Conservation (phyloP, 2,888 invertebrate genomes). For the Xylota segnis region DNA sequence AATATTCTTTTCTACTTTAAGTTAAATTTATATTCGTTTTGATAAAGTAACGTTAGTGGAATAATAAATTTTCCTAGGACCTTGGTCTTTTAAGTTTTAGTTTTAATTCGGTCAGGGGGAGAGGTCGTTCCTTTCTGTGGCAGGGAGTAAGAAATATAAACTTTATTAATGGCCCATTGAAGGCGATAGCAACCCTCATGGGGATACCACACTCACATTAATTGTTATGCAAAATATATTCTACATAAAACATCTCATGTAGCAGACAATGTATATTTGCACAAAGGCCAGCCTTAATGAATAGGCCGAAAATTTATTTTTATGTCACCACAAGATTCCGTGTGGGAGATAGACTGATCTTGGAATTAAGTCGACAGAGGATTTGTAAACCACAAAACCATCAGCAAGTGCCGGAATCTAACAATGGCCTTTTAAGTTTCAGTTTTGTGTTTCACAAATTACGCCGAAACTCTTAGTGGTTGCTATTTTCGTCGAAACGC, state of each 20-base stretch:
- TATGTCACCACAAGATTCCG: neutral
- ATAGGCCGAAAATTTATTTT: neutral
- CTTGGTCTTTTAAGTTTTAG: neutral
- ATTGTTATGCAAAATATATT: neutral
- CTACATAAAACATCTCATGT: neutral
- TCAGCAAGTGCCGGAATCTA: neutral
- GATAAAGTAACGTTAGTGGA: slow-evolving; percentile 7
- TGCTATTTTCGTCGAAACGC: too few species aligned
- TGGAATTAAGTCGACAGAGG: neutral
- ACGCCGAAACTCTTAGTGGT: neutral
- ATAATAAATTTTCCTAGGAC: neutral
- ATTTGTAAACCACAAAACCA: neutral
- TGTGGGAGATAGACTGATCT: neutral
- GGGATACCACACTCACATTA: neutral
- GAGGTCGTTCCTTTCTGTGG: neutral
- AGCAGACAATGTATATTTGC: neutral
- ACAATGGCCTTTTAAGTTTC: neutral
- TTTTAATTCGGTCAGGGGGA: neutral
- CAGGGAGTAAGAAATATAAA: too few species aligned
- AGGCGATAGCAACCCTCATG: too few species aligned
- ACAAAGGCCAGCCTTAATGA: neutral
- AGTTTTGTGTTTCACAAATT: neutral
- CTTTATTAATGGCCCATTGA: neutral
- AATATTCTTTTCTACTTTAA: slow-evolving; percentile 10
- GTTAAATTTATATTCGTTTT: slow-evolving; percentile 1